A percentile compares a stretch with the other conserved stretches of the same genome.
These are phyloP conservation scores for Myripristis murdjan DNA, from an alignment of 2,797 vertebrate genomes.

Conservation along the genomic window DNA sequence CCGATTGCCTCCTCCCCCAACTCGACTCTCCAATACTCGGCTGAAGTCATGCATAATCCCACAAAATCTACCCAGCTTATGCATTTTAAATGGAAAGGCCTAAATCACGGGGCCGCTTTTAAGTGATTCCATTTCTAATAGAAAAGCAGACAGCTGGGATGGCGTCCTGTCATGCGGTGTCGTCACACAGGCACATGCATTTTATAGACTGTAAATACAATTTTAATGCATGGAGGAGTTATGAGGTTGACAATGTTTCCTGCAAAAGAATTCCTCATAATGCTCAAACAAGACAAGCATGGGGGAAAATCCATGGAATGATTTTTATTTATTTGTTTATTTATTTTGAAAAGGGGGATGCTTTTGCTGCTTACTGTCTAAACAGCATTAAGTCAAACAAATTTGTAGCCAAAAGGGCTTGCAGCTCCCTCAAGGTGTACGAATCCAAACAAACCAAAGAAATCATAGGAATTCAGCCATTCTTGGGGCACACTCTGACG, in stretches of 20 bases:
- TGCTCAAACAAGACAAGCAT: neutral
- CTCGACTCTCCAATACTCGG: conserved; percentile 49
- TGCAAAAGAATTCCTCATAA: neutral
- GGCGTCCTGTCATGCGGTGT: conserved; percentile 25
- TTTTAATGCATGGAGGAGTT: conserved; percentile 49
- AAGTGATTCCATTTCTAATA: conserved; percentile 76
- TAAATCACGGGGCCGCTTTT: conserved; percentile 72
- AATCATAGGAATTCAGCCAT: neutral
- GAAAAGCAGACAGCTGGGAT: conserved; percentile 62
- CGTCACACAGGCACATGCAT: conserved; percentile 21
- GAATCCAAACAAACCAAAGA: neutral
- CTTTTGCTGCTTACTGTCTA: neutral
- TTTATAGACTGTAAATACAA: conserved; percentile 58
- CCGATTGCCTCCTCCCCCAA: conserved; percentile 46
- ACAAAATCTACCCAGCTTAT: conserved; percentile 77
- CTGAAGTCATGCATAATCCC: conserved; percentile 76
- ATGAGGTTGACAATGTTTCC: conserved; percentile 18
- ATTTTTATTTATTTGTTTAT: neutral
- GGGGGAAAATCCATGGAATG: neutral
- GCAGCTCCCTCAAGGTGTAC: neutral
- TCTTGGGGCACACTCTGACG: neutral
- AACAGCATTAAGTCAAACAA: neutral
- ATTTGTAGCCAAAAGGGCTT: neutral
- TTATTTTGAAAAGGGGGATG: neutral
- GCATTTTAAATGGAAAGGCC: conserved; percentile 78